Evolutionary conservation across 2,888 invertebrate species (phyloP).

Genomic region (Xylophagus ater): DNA sequence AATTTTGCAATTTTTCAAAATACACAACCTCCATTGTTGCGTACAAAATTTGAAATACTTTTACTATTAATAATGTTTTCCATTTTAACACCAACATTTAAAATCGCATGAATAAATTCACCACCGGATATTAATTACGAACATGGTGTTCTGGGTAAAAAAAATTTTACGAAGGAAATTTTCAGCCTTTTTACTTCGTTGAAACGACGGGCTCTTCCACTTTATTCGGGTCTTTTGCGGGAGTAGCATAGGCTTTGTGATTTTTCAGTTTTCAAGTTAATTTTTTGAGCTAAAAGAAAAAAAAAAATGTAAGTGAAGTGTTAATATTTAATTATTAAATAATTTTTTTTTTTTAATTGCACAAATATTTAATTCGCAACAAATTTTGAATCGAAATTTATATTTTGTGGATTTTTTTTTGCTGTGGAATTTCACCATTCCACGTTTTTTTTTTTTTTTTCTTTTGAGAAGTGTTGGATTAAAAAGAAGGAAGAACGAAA

Average conservation of each 20-base stretch:
- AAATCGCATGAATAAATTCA: neutral
- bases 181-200: conserved; percentile 19
- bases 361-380: conserved; percentile 9
- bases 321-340: neutral
- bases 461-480: conserved; percentile 11
- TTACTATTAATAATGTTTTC: no score
- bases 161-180: conserved; percentile 2
- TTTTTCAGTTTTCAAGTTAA: conserved; percentile 26
- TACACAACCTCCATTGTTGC: no score
- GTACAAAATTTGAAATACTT: no score
- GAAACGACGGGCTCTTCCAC: conserved; percentile 50
- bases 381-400: neutral
- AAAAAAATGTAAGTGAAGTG: conserved; percentile 17
- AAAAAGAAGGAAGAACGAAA: conserved; percentile 17
- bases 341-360: conserved; percentile 7
- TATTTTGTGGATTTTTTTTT: neutral
- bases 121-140: no score
- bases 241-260: conserved; percentile 43
- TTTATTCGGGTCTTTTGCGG: conserved; percentile 59
- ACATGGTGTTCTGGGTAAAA: no score
- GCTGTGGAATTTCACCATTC: neutral
- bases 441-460: no score
- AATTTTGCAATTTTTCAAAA: neutral
- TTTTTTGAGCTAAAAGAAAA: conserved; percentile 1
- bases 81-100: neutral